Evolutionary conservation across 2,113 vertebrate species (phyloP), one percentile per base, ranked within the genome.

Genomic region (Protobothrops mucrosquamatus): DNA sequence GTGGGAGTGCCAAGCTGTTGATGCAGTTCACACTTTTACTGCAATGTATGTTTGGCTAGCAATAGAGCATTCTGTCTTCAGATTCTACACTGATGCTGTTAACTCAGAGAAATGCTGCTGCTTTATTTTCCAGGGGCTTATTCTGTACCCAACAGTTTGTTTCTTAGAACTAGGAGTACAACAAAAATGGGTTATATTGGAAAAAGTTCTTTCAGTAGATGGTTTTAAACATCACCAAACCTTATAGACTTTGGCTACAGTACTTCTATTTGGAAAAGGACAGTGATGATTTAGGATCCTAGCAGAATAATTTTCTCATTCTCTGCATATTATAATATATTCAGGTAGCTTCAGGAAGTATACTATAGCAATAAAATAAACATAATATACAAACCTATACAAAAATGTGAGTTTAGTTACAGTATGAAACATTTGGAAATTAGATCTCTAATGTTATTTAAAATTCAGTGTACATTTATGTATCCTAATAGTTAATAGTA

Each of bases 1-100:
- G 51, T 89, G 54, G 88, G 92, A 85, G 69, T 89, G 34, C 86
- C 43, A 64, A 86, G 92, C 26, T 87, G 81, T 93, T 64, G 85
- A 64, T 90, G 74, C 92, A 24, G 81, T 34, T 55, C 85, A 46
- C n/a, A 3, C 46, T 52, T 64, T 52, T 86, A 90, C 92, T 93
- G 92, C 92, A 93, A 29, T 64, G 55, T 85, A 61, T 20, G 34
- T 29, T 59, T 90, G 39, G 69, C 22, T 93, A 46, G 54, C 46
- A 3, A 54, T 8, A 10, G 43, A 89, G 11, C 46, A n/a, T 54
- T 64, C 56, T 89, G 64, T 18, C 43, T 59, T 23, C 88, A 34
- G 81, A 20, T 22, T 24, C 15, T 20, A 23, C 34, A 52, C 51
- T 43, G 51, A 14, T 55, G 81, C 56, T 64, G 23, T 34, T 90